Conservation (phyloP, 1,140 invertebrate species). For the Dendroctonus ponderosae region DNA sequence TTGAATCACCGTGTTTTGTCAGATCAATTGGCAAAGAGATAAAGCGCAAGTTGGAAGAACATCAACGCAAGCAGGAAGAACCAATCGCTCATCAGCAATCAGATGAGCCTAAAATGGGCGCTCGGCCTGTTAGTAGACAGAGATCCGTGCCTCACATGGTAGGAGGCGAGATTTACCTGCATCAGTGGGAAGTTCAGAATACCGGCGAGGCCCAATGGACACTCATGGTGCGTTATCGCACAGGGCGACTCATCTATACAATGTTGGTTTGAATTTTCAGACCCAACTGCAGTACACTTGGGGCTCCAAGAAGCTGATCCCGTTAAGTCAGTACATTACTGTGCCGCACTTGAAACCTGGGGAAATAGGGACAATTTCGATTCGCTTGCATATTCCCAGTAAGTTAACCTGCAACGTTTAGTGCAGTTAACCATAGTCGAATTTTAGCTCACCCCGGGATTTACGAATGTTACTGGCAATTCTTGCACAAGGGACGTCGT, state of each 20-base stretch:
- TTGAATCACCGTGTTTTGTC: background rate
- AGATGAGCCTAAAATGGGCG: slow-evolving; percentile 41
- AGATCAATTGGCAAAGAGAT: background rate
- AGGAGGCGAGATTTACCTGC: slow-evolving; percentile 46
- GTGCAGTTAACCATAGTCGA: background rate
- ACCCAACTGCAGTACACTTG: slow-evolving; percentile 48
- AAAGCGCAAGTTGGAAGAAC: background rate
- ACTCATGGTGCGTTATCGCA: slow-evolving; percentile 36
- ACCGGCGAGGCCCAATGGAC: slow-evolving; percentile 45
- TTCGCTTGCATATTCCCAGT: slow-evolving; percentile 47
- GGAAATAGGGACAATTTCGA: slow-evolving; percentile 44
- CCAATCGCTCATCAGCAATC: background rate
- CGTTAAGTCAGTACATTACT: slow-evolving; percentile 37
- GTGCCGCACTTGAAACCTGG: slow-evolving; percentile 48
- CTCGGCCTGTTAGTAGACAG: slow-evolving; percentile 36
- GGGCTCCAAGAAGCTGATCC: slow-evolving; percentile 45
- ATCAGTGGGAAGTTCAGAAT: slow-evolving; percentile 50
- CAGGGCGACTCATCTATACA: background rate
- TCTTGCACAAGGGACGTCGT: slow-evolving; percentile 46
- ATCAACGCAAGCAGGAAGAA: no score
- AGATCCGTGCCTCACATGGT: slow-evolving; percentile 39
- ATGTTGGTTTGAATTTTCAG: slow-evolving; percentile 33
- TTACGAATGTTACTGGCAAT: slow-evolving; percentile 51
- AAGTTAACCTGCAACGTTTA: slow-evolving; percentile 20
- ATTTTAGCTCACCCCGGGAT: slow-evolving; percentile 44